A percentile compares a stretch with the other conserved stretches of the same genome.
Evolutionary conservation across 2,888 invertebrate species (phyloP).

Genomic region (Agrilus cyanescens): DNA sequence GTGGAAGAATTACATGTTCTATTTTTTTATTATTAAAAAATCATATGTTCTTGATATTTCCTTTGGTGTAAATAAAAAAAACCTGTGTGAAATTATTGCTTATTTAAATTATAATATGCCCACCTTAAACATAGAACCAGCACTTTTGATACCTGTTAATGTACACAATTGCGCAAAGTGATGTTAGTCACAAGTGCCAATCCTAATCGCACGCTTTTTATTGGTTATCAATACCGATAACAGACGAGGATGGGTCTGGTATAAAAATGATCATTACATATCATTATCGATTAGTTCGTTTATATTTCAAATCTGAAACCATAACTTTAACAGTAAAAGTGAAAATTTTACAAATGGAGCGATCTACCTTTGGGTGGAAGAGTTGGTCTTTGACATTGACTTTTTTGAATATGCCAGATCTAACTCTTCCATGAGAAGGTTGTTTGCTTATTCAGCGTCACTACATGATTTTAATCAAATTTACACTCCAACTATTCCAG

Average conservation of each 20-base stretch:
- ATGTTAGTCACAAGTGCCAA: conserved; percentile 3
- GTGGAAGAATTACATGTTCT: too few species aligned
- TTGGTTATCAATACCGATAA: conserved; percentile 19
- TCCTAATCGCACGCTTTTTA: conserved; percentile 12
- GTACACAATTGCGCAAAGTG: conserved; percentile 12
- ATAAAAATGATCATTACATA: conserved; percentile 13
- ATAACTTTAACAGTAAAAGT: not conserved
- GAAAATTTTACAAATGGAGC: not conserved
- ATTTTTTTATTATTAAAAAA: too few species aligned
- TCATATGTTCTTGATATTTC: too few species aligned
- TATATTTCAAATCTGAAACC: not conserved
- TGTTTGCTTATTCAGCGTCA: not conserved
- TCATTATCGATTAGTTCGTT: conserved; percentile 7
- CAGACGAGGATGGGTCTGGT: conserved; percentile 14
- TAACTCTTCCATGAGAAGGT: conserved; percentile 26
- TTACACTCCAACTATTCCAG: too few species aligned
- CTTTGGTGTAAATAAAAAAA: too few species aligned
- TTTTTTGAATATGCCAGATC: conserved; percentile 22
- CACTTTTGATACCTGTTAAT: conserved; percentile 7
- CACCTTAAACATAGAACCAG: too few species aligned
- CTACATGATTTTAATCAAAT: too few species aligned
- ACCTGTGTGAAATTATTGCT: too few species aligned
- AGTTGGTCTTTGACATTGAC: conserved; percentile 18
- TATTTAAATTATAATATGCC: too few species aligned
- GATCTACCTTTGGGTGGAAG: conserved; percentile 17